Percentiles rank a stretch among this genome's conserved stretches.
Conservation (phyloP, 2,113 vertebrate species). For the Acrocephalus arundinaceus region DNA sequence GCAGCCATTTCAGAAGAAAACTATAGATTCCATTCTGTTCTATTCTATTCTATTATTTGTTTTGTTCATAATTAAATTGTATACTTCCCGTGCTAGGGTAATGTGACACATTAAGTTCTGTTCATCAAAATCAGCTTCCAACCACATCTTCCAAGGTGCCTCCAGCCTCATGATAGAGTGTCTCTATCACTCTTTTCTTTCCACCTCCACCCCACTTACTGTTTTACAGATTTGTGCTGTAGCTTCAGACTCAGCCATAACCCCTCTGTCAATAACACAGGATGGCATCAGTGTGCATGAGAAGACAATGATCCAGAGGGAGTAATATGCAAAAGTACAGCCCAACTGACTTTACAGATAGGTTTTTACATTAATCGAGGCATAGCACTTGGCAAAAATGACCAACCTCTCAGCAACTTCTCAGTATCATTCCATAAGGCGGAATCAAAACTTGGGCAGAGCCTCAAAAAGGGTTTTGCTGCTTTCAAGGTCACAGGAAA, state of each 20-base stretch:
- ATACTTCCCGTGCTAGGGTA: background rate
- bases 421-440: background rate
- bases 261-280: rapidly evolving
- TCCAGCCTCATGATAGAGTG: background rate
- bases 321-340: background rate
- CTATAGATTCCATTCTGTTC: background rate
- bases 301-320: background rate
- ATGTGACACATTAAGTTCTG: background rate
- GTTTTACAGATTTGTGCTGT: background rate
- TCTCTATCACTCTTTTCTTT: background rate
- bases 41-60: too few relatives aligned
- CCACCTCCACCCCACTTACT: background rate
- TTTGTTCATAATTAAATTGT: too few relatives aligned
- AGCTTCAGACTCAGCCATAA: background rate
- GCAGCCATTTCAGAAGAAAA: background rate
- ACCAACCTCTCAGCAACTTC: background rate
- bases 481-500: conserved; percentile 39
- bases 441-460: background rate
- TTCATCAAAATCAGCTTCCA: background rate
- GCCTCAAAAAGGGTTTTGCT: background rate
- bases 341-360: background rate
- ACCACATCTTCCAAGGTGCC: background rate
- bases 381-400: background rate
- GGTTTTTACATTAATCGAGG: background rate
- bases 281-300: background rate